A percentile compares a stretch with the other conserved stretches of the same genome.
These are phyloP conservation scores for Catharus bicknelli DNA, from an alignment of 2,113 vertebrate genomes.

Conservation along the genomic window DNA sequence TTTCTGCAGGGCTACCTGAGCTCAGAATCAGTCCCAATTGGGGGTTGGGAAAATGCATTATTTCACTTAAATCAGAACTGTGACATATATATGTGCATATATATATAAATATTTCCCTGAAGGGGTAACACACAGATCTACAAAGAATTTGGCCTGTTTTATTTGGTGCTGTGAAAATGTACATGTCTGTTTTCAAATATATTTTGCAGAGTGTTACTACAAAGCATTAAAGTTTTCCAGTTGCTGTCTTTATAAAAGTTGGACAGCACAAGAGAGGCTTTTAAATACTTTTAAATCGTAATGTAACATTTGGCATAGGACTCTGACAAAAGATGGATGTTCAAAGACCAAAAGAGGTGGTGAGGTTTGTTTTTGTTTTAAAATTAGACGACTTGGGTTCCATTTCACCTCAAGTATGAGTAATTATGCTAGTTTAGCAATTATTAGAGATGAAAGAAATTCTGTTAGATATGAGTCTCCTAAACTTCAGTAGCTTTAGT, in stretches of 20 bases:
- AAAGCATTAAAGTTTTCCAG: constrained; percentile 68
- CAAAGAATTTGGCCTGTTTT: constrained; percentile 66
- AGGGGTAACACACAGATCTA: constrained; percentile 75
- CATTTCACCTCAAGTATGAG: constrained; percentile 70
- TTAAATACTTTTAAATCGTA: constrained; percentile 65
- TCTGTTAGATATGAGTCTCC: constrained; percentile 67
- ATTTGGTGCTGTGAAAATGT: constrained; percentile 58
- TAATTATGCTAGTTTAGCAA: constrained; percentile 83
- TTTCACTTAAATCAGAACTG: constrained; percentile 84
- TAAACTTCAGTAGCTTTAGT: constrained; percentile 76
- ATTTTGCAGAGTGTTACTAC: constrained; percentile 46
- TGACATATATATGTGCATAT: constrained; percentile 7
- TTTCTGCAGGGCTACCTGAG: constrained; percentile 76
- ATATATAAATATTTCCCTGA: background rate
- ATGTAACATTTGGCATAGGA: constrained; percentile 49
- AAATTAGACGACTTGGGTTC: constrained; percentile 70
- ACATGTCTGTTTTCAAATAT: constrained; percentile 61
- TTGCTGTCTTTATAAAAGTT: constrained; percentile 62
- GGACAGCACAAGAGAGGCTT: constrained; percentile 57
- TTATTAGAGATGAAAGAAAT: constrained; percentile 83
- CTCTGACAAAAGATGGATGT: constrained; percentile 66
- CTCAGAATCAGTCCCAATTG: constrained; percentile 74
- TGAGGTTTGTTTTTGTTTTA: constrained; percentile 62
- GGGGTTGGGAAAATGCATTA: constrained; percentile 62
- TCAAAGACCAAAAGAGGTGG: constrained; percentile 42